Base-by-base conservation (phyloP, 92 coral and sea anemone species). In the Porites cylindrica region DNA sequence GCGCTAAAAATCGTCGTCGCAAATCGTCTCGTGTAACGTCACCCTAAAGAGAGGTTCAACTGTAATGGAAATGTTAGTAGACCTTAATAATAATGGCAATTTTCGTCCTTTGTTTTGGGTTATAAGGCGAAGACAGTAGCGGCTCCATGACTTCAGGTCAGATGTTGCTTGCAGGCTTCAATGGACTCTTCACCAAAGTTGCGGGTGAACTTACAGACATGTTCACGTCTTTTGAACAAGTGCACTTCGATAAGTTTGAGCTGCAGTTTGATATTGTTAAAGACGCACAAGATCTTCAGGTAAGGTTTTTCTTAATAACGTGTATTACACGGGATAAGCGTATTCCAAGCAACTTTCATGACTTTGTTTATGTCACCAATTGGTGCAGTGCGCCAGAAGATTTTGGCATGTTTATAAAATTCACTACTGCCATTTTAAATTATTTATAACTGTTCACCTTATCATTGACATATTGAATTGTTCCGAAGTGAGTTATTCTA, bases 111-210 rank as follows among this genome's bases (percentile, higher is more conserved):
- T 62, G 17, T 11, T 56, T 16, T 23, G 1, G 11, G 9, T 13
- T 8, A 52, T 54, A 43, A 91, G 94, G 89, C 69, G 91, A 91
- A 18, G 90, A 88, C 68, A 83, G 79, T 61, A 94, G 88, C 51
- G 65, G 66, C 63, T 14, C 86, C 29, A 97, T 97, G 99, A 91
- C 98, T 64, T 95, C 99, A n/a, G 99, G 99, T 11, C 99, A 97
- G 92, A 97, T 97, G 99, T 75, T 97, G 29, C 89, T 97, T 8
- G 97, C 99, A 29, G 99, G 99, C 6, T 97, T 97, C 78, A 97
- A 97, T 77, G 99, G 99, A 11, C 86, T 97, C 53, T 97, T 97
- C 72, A 97, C 99, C 71, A 97, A 97, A 90, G 98, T 95, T 8
- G 98, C 96, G 75, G 90, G 95, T 75, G 99, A 95, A 78, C 81